phyloP scores from a whole-genome alignment of 1,140 invertebrate species.

The Aphidius ervi region DNA sequence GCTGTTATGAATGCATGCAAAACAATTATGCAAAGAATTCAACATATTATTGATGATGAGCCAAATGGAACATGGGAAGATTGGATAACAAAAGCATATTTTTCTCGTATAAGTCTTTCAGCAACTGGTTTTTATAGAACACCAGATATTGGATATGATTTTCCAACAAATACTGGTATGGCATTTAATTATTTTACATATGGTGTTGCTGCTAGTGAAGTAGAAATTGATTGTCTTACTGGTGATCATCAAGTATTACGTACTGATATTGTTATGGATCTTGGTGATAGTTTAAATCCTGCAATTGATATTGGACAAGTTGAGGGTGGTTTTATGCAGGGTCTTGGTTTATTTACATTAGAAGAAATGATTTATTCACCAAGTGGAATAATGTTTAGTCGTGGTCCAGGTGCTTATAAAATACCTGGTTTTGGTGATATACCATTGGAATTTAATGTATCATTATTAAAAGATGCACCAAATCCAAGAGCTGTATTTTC shows the following conservation, averaged over 20 bases:
- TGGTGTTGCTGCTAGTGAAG: conserved; percentile 75
- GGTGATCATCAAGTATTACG: conserved; percentile 80
- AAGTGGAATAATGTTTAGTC: conserved; percentile 72
- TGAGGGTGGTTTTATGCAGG: conserved; percentile 91
- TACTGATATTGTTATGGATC: conserved; percentile 94
- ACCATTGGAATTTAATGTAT: conserved; percentile 88
- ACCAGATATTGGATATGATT: conserved; percentile 73
- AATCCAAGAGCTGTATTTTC: conserved; percentile 91
- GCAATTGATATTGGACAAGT: conserved; percentile 95
- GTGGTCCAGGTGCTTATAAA: conserved; percentile 91
- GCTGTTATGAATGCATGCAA: conserved; percentile 86
- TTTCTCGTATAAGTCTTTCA: conserved; percentile 75
- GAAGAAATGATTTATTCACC: conserved; percentile 87
- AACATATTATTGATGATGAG: conserved; percentile 72
- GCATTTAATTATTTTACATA: conserved; percentile 80
- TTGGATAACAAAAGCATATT: conserved; percentile 79
- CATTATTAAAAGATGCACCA: conserved; percentile 80
- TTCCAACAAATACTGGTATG: conserved; percentile 66
- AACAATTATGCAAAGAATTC: conserved; percentile 69
- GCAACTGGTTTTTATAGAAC: conserved; percentile 82
- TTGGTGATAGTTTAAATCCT: conserved; percentile 88
- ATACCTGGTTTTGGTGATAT: conserved; percentile 88
- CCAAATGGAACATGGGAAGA: conserved; percentile 82
- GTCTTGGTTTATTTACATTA: conserved; percentile 86
- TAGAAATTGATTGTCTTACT: conserved; percentile 85